Percentiles rank a stretch among this genome's conserved stretches.
phyloP scores from a whole-genome alignment of 2,888 invertebrate species.

The Norana najaformis region DNA sequence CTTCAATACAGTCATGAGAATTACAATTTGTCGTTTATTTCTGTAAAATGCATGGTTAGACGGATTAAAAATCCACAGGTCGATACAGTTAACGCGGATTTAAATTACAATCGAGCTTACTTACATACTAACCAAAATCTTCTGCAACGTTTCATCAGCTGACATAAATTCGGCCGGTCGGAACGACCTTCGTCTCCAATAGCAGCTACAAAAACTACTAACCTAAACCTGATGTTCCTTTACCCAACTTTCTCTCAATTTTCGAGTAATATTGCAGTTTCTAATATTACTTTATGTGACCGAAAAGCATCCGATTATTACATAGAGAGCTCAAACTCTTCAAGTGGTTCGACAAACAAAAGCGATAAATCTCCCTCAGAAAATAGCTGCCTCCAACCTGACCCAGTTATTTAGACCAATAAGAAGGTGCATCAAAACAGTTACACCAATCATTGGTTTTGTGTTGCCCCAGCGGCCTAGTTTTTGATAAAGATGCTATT shows the following conservation, averaged over 20 bases:
- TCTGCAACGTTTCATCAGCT: background rate
- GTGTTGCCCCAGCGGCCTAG: background rate
- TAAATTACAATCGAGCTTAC: background rate
- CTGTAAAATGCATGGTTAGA: background rate
- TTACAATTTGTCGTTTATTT: background rate
- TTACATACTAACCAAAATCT: background rate
- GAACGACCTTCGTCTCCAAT: background rate
- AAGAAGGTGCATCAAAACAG: background rate
- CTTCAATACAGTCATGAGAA: background rate
- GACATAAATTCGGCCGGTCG: background rate
- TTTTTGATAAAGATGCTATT: background rate
- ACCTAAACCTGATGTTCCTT: background rate
- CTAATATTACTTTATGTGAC: background rate
- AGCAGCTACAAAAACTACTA: background rate
- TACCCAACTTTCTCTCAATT: background rate
- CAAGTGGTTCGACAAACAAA: conserved; percentile 6
- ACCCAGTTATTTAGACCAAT: background rate
- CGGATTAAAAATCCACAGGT: background rate
- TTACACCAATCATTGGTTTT: background rate
- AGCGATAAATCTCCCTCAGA: background rate
- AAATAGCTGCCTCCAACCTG: background rate
- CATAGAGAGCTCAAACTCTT: background rate
- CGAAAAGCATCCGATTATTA: background rate
- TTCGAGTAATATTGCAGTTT: background rate
- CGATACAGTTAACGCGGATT: background rate